These are phyloP conservation scores for Aphidius colemani DNA, from an alignment of 2,888 invertebrate genomes.

Conservation along the genomic window DNA sequence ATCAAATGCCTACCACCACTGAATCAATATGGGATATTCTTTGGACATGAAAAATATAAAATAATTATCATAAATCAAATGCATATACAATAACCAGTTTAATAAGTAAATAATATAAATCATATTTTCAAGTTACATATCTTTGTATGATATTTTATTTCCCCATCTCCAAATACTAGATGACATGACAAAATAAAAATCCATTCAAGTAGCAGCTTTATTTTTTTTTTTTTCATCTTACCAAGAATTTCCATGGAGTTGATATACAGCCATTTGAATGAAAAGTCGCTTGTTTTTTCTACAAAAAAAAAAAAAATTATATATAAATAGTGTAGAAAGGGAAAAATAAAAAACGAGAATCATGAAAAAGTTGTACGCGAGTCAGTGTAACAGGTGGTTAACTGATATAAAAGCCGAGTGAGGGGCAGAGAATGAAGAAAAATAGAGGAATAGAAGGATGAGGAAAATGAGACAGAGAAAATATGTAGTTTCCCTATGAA, in stretches of 20 bases:
- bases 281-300: constrained; percentile 45
- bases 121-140: too few species aligned
- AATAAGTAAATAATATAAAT: too few species aligned
- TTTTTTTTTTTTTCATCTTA: neutral
- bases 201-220: too few species aligned
- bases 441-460: constrained; percentile 27
- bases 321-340: constrained; percentile 26
- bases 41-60: too few species aligned
- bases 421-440: constrained; percentile 38
- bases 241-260: neutral
- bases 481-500: constrained; percentile 25
- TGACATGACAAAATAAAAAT: too few species aligned
- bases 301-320: constrained; percentile 41
- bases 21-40: too few species aligned
- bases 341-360: constrained; percentile 9
- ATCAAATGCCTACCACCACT: too few species aligned
- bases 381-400: constrained; percentile 55
- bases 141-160: too few species aligned
- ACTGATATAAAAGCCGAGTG: constrained; percentile 48
- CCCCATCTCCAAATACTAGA: too few species aligned
- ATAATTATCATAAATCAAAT: too few species aligned
- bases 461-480: constrained; percentile 21
- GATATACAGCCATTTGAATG: constrained; percentile 4
- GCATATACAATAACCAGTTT: too few species aligned
- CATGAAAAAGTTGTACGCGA: constrained; percentile 34